phyloP scores from a whole-genome alignment of 2,113 vertebrate species.

The Helogale parvula region DNA sequence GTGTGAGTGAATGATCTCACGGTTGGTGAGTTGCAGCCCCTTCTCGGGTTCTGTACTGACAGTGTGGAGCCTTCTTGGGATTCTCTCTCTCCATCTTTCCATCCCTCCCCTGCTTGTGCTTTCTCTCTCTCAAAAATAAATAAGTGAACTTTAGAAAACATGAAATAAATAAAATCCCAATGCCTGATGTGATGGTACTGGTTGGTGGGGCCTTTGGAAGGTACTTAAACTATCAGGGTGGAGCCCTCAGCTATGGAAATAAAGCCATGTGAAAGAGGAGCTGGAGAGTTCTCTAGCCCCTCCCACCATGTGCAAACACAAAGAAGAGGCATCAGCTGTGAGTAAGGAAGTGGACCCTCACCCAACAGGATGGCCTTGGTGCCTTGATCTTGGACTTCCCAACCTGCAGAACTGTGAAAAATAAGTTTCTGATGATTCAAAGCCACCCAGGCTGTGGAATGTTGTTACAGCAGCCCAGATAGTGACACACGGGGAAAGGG shows the following conservation, averaged over 20 bases:
- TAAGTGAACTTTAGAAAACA: too few relatives aligned
- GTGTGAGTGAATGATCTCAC: neutral
- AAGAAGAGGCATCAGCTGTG: neutral
- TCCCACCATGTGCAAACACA: neutral
- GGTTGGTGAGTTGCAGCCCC: too few relatives aligned
- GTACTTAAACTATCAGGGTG: neutral
- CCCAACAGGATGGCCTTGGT: neutral
- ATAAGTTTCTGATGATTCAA: neutral
- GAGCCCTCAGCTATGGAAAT: neutral
- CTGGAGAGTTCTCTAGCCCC: neutral
- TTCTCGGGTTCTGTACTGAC: too few relatives aligned
- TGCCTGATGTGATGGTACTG: too few relatives aligned
- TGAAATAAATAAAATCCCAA: too few relatives aligned
- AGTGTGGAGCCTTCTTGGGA: too few relatives aligned
- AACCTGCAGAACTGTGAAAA: neutral
- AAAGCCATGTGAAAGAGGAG: neutral
- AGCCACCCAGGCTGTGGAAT: neutral
- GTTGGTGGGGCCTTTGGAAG: neutral
- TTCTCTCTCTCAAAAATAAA: too few relatives aligned
- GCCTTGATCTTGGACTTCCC: neutral
- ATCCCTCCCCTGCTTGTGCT: too few relatives aligned
- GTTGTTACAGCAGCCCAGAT: neutral
- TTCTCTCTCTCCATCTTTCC: too few relatives aligned
- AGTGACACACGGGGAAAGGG: neutral
- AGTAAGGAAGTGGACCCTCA: neutral